Evolutionary conservation across 2,113 vertebrate species (phyloP).

Genomic region (Turnix velox): DNA sequence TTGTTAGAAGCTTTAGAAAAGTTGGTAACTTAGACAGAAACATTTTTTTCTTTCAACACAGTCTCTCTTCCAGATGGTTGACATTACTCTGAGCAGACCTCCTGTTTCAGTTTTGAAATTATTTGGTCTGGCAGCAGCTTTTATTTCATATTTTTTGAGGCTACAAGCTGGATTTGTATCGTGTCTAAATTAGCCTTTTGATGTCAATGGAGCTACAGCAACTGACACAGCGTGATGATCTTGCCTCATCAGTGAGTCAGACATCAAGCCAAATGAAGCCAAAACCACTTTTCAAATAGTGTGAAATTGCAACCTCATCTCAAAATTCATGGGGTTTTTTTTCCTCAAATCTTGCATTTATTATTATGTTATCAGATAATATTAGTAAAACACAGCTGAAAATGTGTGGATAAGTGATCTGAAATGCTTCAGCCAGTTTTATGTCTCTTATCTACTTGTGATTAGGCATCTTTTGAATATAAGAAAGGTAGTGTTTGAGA

Average conservation of each 20-base stretch:
- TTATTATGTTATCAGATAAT: background rate
- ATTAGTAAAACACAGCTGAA: background rate
- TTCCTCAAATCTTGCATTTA: background rate
- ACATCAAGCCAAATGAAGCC: background rate
- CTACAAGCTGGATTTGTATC: background rate
- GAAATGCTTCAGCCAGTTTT: background rate
- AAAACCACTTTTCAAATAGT: background rate
- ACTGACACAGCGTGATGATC: background rate
- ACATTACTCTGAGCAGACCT: background rate
- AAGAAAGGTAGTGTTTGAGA: background rate
- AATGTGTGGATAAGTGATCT: background rate
- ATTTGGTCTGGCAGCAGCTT: slow-evolving; percentile 23
- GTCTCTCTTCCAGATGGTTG: slow-evolving; percentile 19
- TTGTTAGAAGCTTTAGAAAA: slow-evolving; percentile 24
- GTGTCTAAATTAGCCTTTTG: background rate
- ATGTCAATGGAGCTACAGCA: background rate
- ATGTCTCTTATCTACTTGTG: background rate
- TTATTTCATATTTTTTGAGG: background rate
- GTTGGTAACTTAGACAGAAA: slow-evolving; percentile 13
- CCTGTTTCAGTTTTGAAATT: slow-evolving; percentile 4
- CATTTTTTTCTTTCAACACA: background rate
- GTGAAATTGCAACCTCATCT: background rate
- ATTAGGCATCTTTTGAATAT: background rate
- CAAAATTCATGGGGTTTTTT: background rate
- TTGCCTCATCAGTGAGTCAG: background rate